Conservation (phyloP, 2,888 invertebrate genomes). For the Eurytoma californica region DNA sequence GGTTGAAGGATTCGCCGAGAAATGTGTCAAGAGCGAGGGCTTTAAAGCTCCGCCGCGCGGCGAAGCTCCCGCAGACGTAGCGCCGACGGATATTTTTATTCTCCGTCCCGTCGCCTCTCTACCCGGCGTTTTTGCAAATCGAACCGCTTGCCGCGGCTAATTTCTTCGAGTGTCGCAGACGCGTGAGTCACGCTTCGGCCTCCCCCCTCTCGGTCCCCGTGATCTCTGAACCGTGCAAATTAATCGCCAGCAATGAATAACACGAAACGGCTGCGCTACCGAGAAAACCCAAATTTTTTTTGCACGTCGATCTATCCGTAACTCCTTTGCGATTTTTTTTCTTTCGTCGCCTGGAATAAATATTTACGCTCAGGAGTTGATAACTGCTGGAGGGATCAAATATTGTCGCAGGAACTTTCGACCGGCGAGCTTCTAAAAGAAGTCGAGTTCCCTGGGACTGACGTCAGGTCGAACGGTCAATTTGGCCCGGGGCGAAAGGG, state of each 20-base stretch:
- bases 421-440: neutral
- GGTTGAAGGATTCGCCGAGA: slow-evolving; percentile 1
- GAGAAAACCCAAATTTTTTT: neutral
- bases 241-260: slow-evolving; percentile 24
- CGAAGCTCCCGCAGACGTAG: neutral
- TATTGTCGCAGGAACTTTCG: neutral
- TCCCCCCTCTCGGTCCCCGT: neutral
- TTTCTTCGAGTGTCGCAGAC: slow-evolving; percentile 2
- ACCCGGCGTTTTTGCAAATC: slow-evolving; percentile 11
- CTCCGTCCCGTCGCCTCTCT: neutral
- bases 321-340: too few species aligned
- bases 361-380: too few species aligned
- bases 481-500: slow-evolving; percentile 16
- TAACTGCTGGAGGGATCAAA: neutral
- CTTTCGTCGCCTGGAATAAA: too few species aligned
- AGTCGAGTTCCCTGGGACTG: neutral
- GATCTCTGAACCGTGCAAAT: slow-evolving; percentile 12
- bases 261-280: neutral
- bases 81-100: slow-evolving; percentile 13
- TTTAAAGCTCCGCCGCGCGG: neutral
- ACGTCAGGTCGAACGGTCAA: slow-evolving; percentile 25
- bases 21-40: slow-evolving; percentile 9
- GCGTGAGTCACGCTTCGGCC: slow-evolving; percentile 9
- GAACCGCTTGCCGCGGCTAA: slow-evolving; percentile 4
- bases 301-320: neutral